Conservation (phyloP, 2,797 vertebrate genomes). For the Pangasius djambal region DNA sequence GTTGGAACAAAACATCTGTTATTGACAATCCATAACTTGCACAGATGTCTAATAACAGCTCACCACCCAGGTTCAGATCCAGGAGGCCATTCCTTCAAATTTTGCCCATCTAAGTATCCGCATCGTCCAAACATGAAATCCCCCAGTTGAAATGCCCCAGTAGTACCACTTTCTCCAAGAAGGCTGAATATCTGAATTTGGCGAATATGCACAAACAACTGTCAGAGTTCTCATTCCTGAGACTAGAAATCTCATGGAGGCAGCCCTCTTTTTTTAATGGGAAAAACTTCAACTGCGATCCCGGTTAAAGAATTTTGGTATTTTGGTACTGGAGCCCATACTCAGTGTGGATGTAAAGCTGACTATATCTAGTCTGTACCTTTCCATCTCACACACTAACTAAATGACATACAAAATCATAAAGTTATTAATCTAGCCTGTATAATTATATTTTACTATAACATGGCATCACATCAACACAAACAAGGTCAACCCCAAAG, state of each 20-base stretch:
- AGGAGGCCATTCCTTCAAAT: not conserved
- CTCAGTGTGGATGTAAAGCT: not conserved
- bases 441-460: not conserved
- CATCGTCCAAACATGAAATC: not conserved
- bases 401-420: too few species aligned
- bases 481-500: not conserved
- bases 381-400: too few species aligned
- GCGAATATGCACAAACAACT: not conserved
- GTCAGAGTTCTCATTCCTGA: not conserved
- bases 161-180: not conserved
- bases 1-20: not conserved
- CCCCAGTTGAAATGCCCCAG: not conserved
- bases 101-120: not conserved
- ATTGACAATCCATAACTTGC: not conserved
- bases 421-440: too few species aligned
- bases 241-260: not conserved
- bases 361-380: not conserved
- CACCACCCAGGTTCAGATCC: not conserved
- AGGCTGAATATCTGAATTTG: not conserved
- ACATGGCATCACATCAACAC: not conserved
- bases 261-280: not conserved
- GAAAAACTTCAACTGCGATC: not conserved
- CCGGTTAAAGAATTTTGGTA: not conserved
- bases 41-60: not conserved
- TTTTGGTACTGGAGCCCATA: not conserved